Evolutionary conservation across 2,113 vertebrate genomes (phyloP), one percentile per base, ranked within the genome.

Genomic region (Heteronetta atricapilla): DNA sequence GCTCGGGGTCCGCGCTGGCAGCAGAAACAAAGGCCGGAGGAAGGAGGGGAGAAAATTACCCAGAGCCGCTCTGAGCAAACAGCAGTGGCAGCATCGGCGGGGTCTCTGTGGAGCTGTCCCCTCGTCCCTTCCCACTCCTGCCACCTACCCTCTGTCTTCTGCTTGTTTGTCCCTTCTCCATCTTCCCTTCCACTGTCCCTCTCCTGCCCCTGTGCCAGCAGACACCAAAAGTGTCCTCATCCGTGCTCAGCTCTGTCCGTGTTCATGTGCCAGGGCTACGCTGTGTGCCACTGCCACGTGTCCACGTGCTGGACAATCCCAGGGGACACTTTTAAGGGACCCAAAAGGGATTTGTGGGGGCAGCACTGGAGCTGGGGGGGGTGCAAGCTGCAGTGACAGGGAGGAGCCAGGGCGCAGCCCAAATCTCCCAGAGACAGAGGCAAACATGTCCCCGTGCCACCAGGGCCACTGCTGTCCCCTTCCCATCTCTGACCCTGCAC

Each of bases 21-120:
- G 90, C 93, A 95, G 94, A 84, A 93, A 95, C 96, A 97, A 97
- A 97, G 97, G 92, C 95, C 8, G 8, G 75, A 36, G 92, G 83
- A 93, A 94, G 86, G 94, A 93, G 79, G 85, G 62, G 89, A 96
- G 91, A 90, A 72, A 79, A 86, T 72, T 78, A 52, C 63, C 78
- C 87, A 1, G 4, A 64, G 20, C 70, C 17, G 20, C 87, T 21
- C 67, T 1, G 13, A 90, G 84, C 84, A 64, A 64, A 88, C 40
- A 42, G 25, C 64, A 38, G 1, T 7, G 86, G 75, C 92, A 68
- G 92, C 16, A 0, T 16, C 62, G 25, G 13, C 3, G 2, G 80
- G 66, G 6, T 29, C 68, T 64, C 52, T 78, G 38, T 2, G 0
- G 90, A 89, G 64, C 92, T 15, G 11, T 78, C 66, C 78, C 76